Conservation (phyloP, 2,113 vertebrate genomes). For the Hippolais icterina region DNA sequence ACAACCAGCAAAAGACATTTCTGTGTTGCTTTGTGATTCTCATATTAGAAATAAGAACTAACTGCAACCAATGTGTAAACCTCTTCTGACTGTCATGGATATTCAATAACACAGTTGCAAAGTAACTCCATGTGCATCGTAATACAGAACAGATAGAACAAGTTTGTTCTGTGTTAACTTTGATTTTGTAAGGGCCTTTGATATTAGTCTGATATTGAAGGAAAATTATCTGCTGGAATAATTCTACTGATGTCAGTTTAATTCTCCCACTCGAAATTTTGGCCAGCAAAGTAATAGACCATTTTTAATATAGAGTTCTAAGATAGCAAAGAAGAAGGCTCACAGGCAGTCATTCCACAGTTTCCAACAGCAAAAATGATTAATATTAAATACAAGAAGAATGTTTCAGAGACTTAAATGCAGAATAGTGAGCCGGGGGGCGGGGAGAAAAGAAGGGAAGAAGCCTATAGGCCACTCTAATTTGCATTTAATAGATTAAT, state of each 20-base stretch:
- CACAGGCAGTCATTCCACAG: background rate
- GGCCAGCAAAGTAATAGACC: background rate
- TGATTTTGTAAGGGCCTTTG: background rate
- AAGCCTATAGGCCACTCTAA: background rate
- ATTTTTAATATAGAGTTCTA: background rate
- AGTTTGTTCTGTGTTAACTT: background rate
- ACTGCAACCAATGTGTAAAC: background rate
- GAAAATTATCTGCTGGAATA: background rate
- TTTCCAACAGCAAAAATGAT: background rate
- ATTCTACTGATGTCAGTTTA: background rate
- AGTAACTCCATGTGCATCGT: background rate
- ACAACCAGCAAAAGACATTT: background rate
- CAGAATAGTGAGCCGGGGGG: rapidly evolving
- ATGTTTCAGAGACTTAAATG: background rate
- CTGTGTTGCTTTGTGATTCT: background rate
- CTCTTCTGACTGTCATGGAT: background rate
- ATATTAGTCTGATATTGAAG: background rate
- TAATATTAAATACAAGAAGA: background rate
- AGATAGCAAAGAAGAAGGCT: background rate
- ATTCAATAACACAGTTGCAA: background rate
- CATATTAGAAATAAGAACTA: background rate
- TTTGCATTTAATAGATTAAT: background rate
- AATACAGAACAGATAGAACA: background rate
- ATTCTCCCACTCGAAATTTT: background rate
- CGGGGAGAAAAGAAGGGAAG: rapidly evolving